Evolutionary conservation across 2,888 invertebrate species (phyloP), one percentile per base, ranked within the genome.

Genomic region (Drosophila meridiana): DNA sequence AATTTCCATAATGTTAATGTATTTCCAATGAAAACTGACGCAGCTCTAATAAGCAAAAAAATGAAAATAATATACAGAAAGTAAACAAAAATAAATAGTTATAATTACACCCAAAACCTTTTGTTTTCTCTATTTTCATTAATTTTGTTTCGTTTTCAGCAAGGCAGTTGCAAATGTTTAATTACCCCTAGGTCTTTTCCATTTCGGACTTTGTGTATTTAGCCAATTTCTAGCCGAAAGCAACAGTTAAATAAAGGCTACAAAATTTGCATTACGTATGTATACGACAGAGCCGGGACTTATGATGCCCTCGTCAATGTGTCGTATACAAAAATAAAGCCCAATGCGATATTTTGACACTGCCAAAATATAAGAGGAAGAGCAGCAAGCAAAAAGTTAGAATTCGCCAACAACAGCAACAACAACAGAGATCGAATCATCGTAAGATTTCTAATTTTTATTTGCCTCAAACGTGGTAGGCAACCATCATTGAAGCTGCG

Each of bases 391-490:
- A 20, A n/a, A 45, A 20, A 11, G 72, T 26, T 59, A 59, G 73
- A 50, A 59, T 38, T 43, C 55, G 38, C 59, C 48, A 48, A 7
- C 45, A 20, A 50, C 63, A 50, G 6, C 40, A 67, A 28, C 57
- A 61, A 11, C 57, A 45, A 30, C 67, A 59, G 38, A 55, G 57
- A 57, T 67, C 59, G 65, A 73, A 65, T 42, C 58, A n/a, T 20
- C 58, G 57, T 32, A 75, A 84, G 85, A 82, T 82, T 81, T 82
- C 79, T 81, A 84, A 84, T 76, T 82, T 74, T 75, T 84, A 71
- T 85, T 80, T 85, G 67, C 76, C 58, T 63, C 53, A 34, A 30
- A 30, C 43, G 58, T 48, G 58, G 58, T 58, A 64, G 42, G 55
- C 71, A 47, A 55, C 42, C 65, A 72, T 64, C 50, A 55, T 64